phyloP scores from a whole-genome alignment of 64 coral and sea anemone genomes.

The Montipora foliosa region DNA sequence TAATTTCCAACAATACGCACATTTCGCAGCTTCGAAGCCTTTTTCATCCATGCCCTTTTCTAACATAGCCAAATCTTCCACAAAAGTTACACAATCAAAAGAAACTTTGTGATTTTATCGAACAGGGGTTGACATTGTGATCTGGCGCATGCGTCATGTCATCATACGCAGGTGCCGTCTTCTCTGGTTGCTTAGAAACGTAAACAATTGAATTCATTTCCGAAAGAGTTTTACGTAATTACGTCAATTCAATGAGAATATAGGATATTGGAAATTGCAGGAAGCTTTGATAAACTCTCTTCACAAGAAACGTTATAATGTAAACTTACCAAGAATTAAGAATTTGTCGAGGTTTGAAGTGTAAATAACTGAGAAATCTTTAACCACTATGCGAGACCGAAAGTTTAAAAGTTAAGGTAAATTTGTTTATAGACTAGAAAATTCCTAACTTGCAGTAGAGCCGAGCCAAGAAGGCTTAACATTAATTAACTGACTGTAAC shows the following conservation, averaged over 20 bases:
- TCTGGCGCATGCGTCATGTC: not conserved
- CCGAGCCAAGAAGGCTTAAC: too few relatives aligned
- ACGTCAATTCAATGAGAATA: not conserved
- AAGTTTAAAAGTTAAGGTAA: too few relatives aligned
- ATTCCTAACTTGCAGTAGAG: too few relatives aligned
- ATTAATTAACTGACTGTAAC: too few relatives aligned
- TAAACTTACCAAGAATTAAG: not conserved
- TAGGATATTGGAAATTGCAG: not conserved
- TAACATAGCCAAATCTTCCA: not conserved
- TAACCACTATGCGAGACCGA: too few relatives aligned
- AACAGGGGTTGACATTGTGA: not conserved
- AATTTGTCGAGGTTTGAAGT: too few relatives aligned
- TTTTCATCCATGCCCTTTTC: not conserved
- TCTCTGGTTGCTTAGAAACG: constrained; percentile 16
- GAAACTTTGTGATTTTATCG: not conserved
- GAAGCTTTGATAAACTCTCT: not conserved
- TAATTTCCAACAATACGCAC: not conserved
- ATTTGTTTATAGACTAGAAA: too few relatives aligned
- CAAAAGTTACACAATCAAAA: not conserved
- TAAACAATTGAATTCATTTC: not conserved
- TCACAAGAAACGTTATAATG: not conserved
- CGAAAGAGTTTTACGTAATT: not conserved
- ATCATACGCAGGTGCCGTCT: not conserved
- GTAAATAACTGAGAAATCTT: too few relatives aligned
- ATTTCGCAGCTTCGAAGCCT: not conserved